Evolutionary conservation across 2,888 invertebrate genomes (phyloP).

Genomic region (Proisotoma minuta): DNA sequence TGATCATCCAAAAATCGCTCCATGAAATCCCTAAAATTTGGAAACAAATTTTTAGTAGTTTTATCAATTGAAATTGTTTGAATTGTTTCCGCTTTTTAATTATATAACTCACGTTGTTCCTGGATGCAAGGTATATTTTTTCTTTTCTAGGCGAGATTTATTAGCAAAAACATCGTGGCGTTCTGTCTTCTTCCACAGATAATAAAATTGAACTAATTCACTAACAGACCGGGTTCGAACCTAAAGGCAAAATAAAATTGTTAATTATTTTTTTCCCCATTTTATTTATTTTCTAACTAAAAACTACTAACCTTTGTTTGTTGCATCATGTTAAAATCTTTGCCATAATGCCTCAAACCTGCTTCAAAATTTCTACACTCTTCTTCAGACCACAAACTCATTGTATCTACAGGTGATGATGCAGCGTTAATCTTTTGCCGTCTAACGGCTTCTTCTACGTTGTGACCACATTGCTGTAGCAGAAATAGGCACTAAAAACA

Average conservation of each 20-base stretch:
- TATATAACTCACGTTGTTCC: slow-evolving; percentile 69
- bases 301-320: slow-evolving; percentile 68
- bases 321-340: slow-evolving; percentile 92
- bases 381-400: slow-evolving; percentile 92
- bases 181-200: slow-evolving; percentile 97
- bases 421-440: slow-evolving; percentile 68
- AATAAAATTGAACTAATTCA: slow-evolving; percentile 87
- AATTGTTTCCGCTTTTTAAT: too few species aligned
- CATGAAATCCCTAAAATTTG: slow-evolving; percentile 73
- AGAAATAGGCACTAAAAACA: slow-evolving; percentile 72
- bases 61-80: too few species aligned
- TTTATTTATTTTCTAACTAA: background rate
- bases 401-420: slow-evolving; percentile 60
- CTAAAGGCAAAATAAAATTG: slow-evolving; percentile 51
- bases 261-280: background rate
- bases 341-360: slow-evolving; percentile 86
- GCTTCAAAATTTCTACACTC: slow-evolving; percentile 96
- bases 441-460: slow-evolving; percentile 85
- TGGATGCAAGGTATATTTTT: slow-evolving; percentile 85
- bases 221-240: slow-evolving; percentile 89
- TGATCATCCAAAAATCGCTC: slow-evolving; percentile 86
- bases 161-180: slow-evolving; percentile 85
- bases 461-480: slow-evolving; percentile 88
- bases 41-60: too few species aligned
- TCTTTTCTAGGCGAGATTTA: slow-evolving; percentile 82